These are phyloP conservation scores for Cylindroiulus punctatus DNA, from an alignment of 2,888 invertebrate genomes.

Conservation along the genomic window DNA sequence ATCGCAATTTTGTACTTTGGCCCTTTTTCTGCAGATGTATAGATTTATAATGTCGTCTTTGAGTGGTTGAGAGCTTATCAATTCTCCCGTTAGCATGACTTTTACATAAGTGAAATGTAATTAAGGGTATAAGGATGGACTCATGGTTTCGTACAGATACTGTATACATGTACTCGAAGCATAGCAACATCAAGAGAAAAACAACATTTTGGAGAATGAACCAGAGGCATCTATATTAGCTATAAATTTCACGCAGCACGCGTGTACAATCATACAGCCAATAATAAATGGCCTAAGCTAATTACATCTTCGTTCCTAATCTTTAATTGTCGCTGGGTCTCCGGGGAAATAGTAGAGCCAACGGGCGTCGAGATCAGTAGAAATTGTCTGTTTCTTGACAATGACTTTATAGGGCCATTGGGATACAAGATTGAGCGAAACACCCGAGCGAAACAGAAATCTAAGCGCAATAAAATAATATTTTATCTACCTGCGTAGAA, in stretches of 20 bases:
- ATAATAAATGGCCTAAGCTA: slow-evolving; percentile 54
- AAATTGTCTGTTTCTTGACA: slow-evolving; percentile 53
- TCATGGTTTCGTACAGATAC: not conserved
- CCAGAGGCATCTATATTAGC: not conserved
- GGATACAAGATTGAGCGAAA: slow-evolving; percentile 49
- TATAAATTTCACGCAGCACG: slow-evolving; percentile 15
- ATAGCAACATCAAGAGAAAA: not conserved
- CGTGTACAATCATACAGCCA: slow-evolving; percentile 1
- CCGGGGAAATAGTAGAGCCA: slow-evolving; percentile 49
- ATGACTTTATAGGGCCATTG: slow-evolving; percentile 56
- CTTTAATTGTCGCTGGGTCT: slow-evolving; percentile 53
- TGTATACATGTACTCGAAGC: not conserved
- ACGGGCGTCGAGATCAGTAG: slow-evolving; percentile 35
- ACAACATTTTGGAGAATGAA: not conserved
- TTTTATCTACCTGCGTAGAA: slow-evolving; percentile 22
- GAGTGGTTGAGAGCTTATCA: not conserved
- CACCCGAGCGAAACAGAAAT: slow-evolving; percentile 33
- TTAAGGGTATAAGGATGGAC: not conserved
- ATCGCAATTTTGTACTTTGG: too few species aligned
- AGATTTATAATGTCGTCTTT: not conserved
- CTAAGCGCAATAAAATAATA: slow-evolving; percentile 42
- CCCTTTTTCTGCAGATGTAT: too few species aligned
- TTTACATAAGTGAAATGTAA: not conserved
- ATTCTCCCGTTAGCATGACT: not conserved
- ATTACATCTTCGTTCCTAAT: slow-evolving; percentile 56